Percentiles rank a stretch among this genome's conserved stretches.
Evolutionary conservation across 2,113 vertebrate species (phyloP).

Genomic region (Paradoxurus hermaphroditus): DNA sequence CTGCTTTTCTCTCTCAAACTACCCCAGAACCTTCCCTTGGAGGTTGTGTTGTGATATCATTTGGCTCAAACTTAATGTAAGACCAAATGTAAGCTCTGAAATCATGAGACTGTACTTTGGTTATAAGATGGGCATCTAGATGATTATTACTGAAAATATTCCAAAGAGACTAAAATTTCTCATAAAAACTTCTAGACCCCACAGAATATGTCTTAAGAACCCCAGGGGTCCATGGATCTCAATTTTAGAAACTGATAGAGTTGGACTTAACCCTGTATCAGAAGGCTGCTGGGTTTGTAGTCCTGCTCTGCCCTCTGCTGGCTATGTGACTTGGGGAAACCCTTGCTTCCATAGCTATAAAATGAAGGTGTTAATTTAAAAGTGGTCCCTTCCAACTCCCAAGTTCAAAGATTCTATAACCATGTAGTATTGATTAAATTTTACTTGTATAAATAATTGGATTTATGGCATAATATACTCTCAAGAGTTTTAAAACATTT

Average conservation of each 20-base stretch:
- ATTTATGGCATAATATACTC: background rate
- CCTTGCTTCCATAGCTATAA: background rate
- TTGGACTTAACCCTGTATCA: background rate
- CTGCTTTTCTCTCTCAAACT: constrained; percentile 1
- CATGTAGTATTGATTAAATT: constrained; percentile 26
- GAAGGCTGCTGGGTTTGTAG: background rate
- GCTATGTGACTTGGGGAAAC: background rate
- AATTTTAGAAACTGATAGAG: background rate
- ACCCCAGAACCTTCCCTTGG: background rate
- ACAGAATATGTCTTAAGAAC: background rate
- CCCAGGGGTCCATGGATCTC: background rate
- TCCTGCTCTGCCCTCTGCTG: constrained; percentile 52
- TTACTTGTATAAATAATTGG: background rate
- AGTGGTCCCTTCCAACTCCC: background rate
- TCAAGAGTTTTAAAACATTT: constrained; percentile 32
- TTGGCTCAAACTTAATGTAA: constrained; percentile 17
- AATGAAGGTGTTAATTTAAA: constrained; percentile 28
- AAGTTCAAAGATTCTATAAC: background rate
- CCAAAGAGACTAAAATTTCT: background rate
- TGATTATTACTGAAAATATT: constrained; percentile 18
- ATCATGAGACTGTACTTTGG: background rate
- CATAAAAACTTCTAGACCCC: background rate
- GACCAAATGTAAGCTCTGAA: constrained; percentile 8
- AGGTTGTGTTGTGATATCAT: background rate
- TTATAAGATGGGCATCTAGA: background rate